Percentiles rank a stretch among this genome's conserved stretches.
Evolutionary conservation across 2,797 vertebrate genomes (phyloP).

Genomic region (Gymnopithys bicolor): DNA sequence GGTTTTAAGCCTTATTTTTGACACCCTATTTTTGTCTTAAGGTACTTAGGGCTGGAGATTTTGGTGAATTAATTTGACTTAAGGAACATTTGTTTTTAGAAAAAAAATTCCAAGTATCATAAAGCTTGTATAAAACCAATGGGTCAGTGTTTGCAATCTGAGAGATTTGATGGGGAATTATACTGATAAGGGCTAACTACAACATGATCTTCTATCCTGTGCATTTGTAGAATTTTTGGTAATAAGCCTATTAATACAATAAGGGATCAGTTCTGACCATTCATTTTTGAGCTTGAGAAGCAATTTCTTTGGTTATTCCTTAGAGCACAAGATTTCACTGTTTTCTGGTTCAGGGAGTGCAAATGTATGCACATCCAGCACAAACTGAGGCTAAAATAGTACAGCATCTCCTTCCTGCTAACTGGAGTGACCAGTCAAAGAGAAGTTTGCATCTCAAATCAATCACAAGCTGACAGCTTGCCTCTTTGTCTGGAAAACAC

Average conservation of each 20-base stretch:
- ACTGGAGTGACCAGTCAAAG: neutral
- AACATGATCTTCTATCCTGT: neutral
- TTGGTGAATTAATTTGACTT: neutral
- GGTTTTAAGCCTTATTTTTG: neutral
- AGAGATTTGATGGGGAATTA: neutral
- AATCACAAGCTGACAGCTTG: neutral
- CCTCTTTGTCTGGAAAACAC: neutral
- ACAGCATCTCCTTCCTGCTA: neutral
- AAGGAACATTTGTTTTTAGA: neutral
- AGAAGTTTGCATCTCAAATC: neutral
- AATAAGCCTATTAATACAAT: neutral
- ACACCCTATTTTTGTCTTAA: neutral
- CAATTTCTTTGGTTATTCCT: neutral
- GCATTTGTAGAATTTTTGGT: neutral
- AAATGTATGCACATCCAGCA: neutral
- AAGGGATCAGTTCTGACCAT: neutral
- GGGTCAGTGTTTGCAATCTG: neutral
- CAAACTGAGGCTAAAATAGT: neutral
- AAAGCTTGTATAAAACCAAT: neutral
- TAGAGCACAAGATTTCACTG: neutral
- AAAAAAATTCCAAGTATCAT: rapidly evolving
- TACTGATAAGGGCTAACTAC: neutral
- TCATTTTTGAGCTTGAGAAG: neutral
- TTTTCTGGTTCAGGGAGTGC: neutral
- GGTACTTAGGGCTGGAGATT: neutral